These are phyloP conservation scores for Bombylius discolor DNA, from an alignment of 2,888 invertebrate species.

Conservation along the genomic window DNA sequence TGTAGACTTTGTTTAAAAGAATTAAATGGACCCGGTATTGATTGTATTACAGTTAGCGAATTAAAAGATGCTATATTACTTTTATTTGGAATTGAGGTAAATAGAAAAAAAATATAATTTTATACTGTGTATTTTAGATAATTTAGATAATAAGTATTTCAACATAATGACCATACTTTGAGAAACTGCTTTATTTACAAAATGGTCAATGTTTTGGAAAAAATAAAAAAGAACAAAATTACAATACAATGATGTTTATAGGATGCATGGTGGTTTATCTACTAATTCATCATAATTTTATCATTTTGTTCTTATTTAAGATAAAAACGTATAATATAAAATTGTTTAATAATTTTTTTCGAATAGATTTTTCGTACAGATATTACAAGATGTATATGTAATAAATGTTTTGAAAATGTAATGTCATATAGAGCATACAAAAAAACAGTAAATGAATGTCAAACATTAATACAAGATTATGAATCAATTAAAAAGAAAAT, in stretches of 20 bases:
- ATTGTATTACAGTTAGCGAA: constrained; percentile 5
- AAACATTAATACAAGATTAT: constrained; percentile 8
- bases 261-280: too few species aligned
- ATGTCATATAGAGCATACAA: constrained; percentile 9
- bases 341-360: too few species aligned
- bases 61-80: constrained; percentile 1
- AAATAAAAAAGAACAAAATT: too few species aligned
- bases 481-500: constrained; percentile 7
- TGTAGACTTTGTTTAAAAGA: constrained; percentile 10
- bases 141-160: background rate
- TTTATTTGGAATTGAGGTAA: constrained; percentile 9
- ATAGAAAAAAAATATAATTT: background rate
- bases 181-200: too few species aligned
- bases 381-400: constrained; percentile 5
- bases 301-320: too few species aligned
- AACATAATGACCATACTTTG: background rate
- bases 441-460: constrained; percentile 9
- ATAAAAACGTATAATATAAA: too few species aligned
- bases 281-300: too few species aligned
- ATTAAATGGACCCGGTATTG: constrained; percentile 4
- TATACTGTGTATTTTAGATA: background rate
- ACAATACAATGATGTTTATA: too few species aligned
- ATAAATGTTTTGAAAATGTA: constrained; percentile 7
- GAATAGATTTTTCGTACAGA: constrained; percentile 6
- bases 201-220: too few species aligned